Conservation (phyloP, 2,888 invertebrate species). For the Eulithis prunata region DNA sequence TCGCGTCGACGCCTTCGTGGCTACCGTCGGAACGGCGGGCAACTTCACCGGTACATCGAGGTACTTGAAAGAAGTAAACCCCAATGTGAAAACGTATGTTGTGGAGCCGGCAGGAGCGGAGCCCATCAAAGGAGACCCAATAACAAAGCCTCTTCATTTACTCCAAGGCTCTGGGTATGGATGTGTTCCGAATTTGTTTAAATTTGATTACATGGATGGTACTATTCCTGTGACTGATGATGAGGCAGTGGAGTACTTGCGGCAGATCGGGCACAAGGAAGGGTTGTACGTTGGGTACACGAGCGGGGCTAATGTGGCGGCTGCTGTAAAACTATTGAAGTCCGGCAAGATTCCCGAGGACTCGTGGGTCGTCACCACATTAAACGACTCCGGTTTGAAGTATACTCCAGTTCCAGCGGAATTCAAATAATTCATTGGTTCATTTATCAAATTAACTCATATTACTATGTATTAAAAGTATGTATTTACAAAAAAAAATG, state of each 20-base stretch:
- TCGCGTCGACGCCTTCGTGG: constrained; percentile 71
- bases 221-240: constrained; percentile 72
- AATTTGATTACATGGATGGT: constrained; percentile 70
- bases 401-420: constrained; percentile 70
- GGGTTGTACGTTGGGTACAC: constrained; percentile 77
- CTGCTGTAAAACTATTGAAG: constrained; percentile 69
- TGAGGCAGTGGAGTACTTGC: constrained; percentile 66
- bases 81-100: constrained; percentile 64
- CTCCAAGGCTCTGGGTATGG: constrained; percentile 79
- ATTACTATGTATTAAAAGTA: no score
- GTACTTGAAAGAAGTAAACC: constrained; percentile 72
- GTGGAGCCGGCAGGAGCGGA: constrained; percentile 75
- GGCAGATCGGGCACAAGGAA: constrained; percentile 70
- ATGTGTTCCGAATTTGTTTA: constrained; percentile 69
- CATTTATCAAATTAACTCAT: background rate
- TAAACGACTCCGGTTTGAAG: constrained; percentile 73
- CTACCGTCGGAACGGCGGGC: constrained; percentile 74
- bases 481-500: no score
- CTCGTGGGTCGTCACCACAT: constrained; percentile 73
- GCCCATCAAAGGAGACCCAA: constrained; percentile 68
- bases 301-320: constrained; percentile 76
- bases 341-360: constrained; percentile 69
- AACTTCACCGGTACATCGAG: constrained; percentile 71
- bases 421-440: constrained; percentile 29
- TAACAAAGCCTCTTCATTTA: constrained; percentile 74